phyloP scores from a whole-genome alignment of 1,140 invertebrate genomes.

The Bombus superbus region DNA sequence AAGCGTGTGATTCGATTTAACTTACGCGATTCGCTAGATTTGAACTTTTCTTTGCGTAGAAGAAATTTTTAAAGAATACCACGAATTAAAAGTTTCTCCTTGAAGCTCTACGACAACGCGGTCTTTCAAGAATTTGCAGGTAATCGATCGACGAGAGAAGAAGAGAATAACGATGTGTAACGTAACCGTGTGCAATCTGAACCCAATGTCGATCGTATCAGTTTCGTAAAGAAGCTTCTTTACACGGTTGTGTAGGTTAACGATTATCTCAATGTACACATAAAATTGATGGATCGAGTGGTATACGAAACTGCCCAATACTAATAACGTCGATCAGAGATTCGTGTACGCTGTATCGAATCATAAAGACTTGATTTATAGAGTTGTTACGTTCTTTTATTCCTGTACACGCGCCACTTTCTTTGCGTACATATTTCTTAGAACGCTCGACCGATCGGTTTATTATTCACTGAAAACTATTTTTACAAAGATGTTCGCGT shows the following conservation, averaged over 20 bases:
- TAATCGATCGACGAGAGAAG: not conserved
- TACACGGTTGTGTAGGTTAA: constrained; percentile 1
- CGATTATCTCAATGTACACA: not conserved
- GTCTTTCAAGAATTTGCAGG: not conserved
- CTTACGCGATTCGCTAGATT: not conserved
- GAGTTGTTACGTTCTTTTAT: not conserved
- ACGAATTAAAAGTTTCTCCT: not conserved
- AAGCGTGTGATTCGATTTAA: not conserved
- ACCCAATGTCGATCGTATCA: not conserved
- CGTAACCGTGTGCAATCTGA: not conserved
- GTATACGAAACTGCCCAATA: not conserved
- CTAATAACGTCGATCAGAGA: not conserved
- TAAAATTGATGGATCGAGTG: constrained; percentile 7
- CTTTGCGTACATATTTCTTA: not conserved
- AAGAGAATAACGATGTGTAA: not conserved
- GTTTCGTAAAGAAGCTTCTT: constrained; percentile 10
- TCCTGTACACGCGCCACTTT: not conserved
- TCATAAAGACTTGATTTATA: constrained; percentile 16
- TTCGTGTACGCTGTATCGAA: constrained; percentile 1
- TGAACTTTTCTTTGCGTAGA: too few species aligned
- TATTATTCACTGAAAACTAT: not conserved
- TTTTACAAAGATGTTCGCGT: not conserved
- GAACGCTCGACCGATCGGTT: not conserved
- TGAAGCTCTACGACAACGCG: not conserved
- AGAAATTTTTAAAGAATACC: not conserved